phyloP scores from a whole-genome alignment of 2,797 vertebrate species.

The Scarus forsteni region DNA sequence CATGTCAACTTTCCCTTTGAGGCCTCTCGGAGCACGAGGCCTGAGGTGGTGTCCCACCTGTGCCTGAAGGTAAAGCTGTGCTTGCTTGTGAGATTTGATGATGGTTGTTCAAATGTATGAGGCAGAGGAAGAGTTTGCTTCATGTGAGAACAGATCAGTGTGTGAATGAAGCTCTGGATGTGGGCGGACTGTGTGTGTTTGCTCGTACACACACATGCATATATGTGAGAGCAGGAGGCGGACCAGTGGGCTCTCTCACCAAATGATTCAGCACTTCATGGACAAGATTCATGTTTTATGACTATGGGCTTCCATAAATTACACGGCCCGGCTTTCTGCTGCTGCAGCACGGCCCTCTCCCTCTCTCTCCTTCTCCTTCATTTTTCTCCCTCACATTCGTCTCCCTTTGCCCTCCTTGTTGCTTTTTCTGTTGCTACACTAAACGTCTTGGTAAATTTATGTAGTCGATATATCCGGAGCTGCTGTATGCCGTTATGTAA shows the following conservation, averaged over 20 bases:
- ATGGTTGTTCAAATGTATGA: background rate
- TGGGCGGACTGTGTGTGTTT: constrained; percentile 29
- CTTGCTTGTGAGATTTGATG: background rate
- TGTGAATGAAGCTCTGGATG: constrained; percentile 43
- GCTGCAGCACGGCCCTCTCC: constrained; percentile 42
- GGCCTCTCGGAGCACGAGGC: too few species aligned
- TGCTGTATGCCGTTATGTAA: constrained; percentile 10
- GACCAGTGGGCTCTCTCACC: constrained; percentile 55
- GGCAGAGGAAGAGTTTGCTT: constrained; percentile 4
- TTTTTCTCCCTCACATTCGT: constrained; percentile 1
- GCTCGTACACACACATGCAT: constrained; percentile 52
- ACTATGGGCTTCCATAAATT: constrained; percentile 72
- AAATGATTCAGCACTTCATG: constrained; percentile 78
- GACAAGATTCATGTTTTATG: constrained; percentile 83
- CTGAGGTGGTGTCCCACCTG: too few species aligned
- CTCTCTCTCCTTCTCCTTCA: constrained; percentile 1
- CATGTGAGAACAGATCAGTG: constrained; percentile 27
- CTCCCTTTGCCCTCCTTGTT: constrained; percentile 5
- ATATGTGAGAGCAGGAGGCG: constrained; percentile 61
- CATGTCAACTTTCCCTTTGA: too few species aligned
- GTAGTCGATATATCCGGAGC: constrained; percentile 34
- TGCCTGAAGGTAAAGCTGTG: background rate
- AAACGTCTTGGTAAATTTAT: constrained; percentile 36
- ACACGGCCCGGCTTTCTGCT: constrained; percentile 58
- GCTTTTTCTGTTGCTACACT: constrained; percentile 13